Percentiles rank a stretch among this genome's conserved stretches.
phyloP scores from a whole-genome alignment of 2,113 vertebrate species.

The Amphiprion percula region DNA sequence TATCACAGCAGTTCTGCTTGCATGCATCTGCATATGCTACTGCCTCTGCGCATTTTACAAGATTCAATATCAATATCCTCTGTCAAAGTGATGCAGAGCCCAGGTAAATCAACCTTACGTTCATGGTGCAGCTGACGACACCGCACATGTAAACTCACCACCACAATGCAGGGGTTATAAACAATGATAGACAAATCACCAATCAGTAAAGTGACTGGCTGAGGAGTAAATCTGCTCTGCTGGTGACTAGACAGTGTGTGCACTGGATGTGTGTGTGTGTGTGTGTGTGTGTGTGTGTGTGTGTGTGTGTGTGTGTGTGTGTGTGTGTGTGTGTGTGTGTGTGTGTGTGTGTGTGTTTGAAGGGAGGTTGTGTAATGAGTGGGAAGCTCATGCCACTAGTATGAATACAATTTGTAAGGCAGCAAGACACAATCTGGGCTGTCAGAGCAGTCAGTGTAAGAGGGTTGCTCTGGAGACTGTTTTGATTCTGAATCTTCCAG shows the following conservation, averaged over 20 bases:
- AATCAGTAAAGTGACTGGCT: constrained; percentile 28
- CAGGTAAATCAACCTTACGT: constrained; percentile 9
- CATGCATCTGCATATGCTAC: not conserved
- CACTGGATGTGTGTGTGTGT: not conserved
- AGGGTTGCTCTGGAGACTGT: constrained; percentile 42
- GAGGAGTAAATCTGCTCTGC: constrained; percentile 30
- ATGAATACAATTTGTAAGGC: constrained; percentile 21
- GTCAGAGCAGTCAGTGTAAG: constrained; percentile 18
- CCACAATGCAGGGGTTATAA: not conserved
- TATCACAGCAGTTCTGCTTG: not conserved
- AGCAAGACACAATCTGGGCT: constrained; percentile 9
- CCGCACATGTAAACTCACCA: not conserved
- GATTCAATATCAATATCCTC: not conserved
- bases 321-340: not conserved
- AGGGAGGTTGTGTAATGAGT: not conserved
- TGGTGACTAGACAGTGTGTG: not conserved
- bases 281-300: constrained; percentile 2
- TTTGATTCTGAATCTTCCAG: not conserved
- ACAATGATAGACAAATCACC: constrained; percentile 5
- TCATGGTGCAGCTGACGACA: not conserved
- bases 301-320: constrained; percentile 2
- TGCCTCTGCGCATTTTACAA: not conserved
- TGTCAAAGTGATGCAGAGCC: not conserved
- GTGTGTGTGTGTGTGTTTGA: not conserved
- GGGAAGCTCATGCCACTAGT: not conserved